Evolutionary conservation across 2,888 invertebrate genomes (phyloP).

Genomic region (Nematopogon swammerdamellus): DNA sequence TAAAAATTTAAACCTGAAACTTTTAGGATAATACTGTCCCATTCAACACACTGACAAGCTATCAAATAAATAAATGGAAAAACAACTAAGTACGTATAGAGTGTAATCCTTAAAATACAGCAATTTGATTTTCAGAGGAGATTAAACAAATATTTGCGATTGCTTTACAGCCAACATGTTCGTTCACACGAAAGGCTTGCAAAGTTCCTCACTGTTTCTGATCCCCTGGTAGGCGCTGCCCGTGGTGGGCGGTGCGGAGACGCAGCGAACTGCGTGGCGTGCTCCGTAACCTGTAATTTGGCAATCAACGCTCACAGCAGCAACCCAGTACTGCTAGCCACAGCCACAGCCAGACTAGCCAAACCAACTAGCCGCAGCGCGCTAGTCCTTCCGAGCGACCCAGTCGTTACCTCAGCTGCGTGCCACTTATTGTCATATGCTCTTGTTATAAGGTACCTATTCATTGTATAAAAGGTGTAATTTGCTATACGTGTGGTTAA

Average conservation of each 20-base stretch:
- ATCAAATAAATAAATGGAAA: too few relatives aligned
- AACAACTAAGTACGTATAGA: too few relatives aligned
- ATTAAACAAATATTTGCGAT: neutral
- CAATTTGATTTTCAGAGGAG: neutral
- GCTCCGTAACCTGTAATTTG: constrained; percentile 39
- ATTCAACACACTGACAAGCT: too few relatives aligned
- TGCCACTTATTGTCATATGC: neutral
- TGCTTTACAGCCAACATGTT: too few relatives aligned
- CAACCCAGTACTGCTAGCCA: too few relatives aligned
- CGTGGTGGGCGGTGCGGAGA: neutral
- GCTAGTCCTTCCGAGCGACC: neutral
- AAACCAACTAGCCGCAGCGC: neutral
- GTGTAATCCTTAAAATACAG: too few relatives aligned
- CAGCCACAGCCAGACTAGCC: neutral
- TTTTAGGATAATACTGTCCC: too few relatives aligned
- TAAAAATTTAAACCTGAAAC: too few relatives aligned
- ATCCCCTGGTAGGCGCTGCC: neutral
- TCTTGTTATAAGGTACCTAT: too few relatives aligned
- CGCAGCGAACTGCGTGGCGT: neutral
- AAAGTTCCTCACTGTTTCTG: neutral
- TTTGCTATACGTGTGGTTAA: too few relatives aligned
- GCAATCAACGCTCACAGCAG: constrained; percentile 25
- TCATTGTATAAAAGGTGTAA: too few relatives aligned
- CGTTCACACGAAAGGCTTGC: neutral
- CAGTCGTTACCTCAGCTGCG: neutral